Conservation (phyloP, 2,113 vertebrate species). For the Atlantisia rogersi region DNA sequence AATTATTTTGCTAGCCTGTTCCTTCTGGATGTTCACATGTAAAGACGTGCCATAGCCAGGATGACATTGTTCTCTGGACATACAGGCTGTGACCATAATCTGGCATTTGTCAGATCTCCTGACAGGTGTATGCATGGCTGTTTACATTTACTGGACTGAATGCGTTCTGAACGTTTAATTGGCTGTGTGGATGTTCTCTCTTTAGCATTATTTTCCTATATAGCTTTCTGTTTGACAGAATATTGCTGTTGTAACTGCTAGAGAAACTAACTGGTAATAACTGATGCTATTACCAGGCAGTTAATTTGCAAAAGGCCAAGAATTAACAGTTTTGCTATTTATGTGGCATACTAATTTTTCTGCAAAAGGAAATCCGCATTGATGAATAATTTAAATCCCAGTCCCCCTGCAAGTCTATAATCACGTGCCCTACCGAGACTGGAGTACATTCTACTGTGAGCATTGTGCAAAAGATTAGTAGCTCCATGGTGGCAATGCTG, state of each 20-base stretch:
- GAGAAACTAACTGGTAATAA: conserved; percentile 25
- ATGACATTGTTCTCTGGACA: not conserved
- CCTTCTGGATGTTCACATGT: not conserved
- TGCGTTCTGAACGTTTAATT: conserved; percentile 40
- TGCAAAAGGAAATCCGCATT: conserved; percentile 40
- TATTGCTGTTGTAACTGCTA: conserved; percentile 14
- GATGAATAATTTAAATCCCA: conserved; percentile 73
- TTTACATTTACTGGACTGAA: not conserved
- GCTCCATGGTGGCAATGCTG: conserved; percentile 34
- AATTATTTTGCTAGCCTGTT: not conserved
- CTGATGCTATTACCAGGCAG: conserved; percentile 33
- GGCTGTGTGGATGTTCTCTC: not conserved
- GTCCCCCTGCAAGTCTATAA: conserved; percentile 52
- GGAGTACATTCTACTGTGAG: conserved; percentile 64
- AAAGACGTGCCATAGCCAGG: accelerated
- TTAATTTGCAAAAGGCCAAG: conserved; percentile 63
- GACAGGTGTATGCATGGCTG: not conserved
- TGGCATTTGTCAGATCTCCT: not conserved
- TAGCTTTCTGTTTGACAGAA: conserved; percentile 13
- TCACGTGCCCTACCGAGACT: conserved; percentile 47
- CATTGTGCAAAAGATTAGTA: conserved; percentile 65
- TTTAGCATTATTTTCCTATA: conserved; percentile 20
- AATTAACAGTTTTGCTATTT: conserved; percentile 57
- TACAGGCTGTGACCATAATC: not conserved
- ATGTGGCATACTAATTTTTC: conserved; percentile 42